A percentile compares a stretch with the other conserved stretches of the same genome.
These are phyloP conservation scores for Vidua chalybeata DNA, from an alignment of 2,113 vertebrate species.

Conservation along the genomic window DNA sequence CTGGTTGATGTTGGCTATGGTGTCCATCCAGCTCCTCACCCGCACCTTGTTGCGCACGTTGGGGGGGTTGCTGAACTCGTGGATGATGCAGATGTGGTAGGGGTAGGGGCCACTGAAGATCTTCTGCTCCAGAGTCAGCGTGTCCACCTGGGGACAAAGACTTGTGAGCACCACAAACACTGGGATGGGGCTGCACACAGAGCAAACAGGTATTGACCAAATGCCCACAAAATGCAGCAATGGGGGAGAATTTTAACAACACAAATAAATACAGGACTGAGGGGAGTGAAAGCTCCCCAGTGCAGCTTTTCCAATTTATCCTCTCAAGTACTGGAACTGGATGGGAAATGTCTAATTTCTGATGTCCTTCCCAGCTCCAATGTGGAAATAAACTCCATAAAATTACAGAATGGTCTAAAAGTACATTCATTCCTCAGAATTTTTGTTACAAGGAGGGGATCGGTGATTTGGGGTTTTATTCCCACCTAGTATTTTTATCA, in stretches of 20 bases:
- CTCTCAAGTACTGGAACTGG: rapidly evolving
- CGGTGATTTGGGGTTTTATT: neutral
- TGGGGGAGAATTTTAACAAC: neutral
- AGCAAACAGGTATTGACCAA: neutral
- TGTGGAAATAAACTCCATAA: neutral
- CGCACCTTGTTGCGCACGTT: conserved; percentile 98
- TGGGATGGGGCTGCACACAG: neutral
- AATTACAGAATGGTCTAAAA: neutral
- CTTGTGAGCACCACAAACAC: neutral
- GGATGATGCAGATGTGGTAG: conserved; percentile 95
- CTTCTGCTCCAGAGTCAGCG: conserved; percentile 88
- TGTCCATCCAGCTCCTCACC: conserved; percentile 98
- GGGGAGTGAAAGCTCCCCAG: neutral
- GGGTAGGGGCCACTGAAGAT: conserved; percentile 96
- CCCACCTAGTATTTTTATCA: neutral
- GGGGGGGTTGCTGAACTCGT: conserved; percentile 97
- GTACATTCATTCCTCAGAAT: neutral
- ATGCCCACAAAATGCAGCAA: rapidly evolving
- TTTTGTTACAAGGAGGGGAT: neutral
- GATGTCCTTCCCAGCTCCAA: neutral
- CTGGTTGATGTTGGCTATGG: conserved; percentile 98
- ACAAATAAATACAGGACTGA: neutral
- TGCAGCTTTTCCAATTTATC: neutral
- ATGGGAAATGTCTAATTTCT: neutral
- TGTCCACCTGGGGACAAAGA: conserved; percentile 83